Base-by-base conservation (phyloP, 1,140 invertebrate species). In the Trissolcus basalis region DNA sequence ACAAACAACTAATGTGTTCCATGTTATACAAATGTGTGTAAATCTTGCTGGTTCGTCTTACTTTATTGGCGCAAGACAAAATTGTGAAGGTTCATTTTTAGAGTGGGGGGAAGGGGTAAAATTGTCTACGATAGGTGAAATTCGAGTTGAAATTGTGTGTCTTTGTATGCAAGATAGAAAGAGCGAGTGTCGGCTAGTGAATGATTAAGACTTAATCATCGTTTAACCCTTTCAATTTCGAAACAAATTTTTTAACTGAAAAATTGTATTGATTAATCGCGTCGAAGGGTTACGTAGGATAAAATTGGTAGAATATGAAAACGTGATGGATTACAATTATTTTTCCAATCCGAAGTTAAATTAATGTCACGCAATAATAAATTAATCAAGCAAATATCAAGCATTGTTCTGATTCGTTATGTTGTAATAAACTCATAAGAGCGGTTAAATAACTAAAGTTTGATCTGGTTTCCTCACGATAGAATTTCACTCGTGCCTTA, bases 401-500 rank as follows among this genome's bases (percentile, higher is more conserved):
- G 1, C 19, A n/a, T n/a, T n/a, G n/a, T n/a, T n/a, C n/a, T n/a
- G n/a, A n/a, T n/a, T n/a, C n/a, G n/a, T n/a, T n/a, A n/a, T n/a
- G 36, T 11, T 39, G 36, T n/a, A 39, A 9, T 6, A n/a, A 39
- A 9, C 9, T 39, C 9, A 8, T 4, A 39, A 39, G 36, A 9
- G 9, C 2, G 9, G n/a, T 39, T 9, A 4, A 39, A n/a, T 4
- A 39, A 3, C 9, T 65, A 12, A 36, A 61, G 58, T 68, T 61
- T 15, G 49, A 47, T 54, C 4, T 53, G 45, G 54, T 56, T 71
- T 32, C 11, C 51, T 59, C 41, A 65, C 41, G 47, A 19, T 55
- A 54, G 44, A 56, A 59, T 59, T 56, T 76, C 72, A 76, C 72
- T 65, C 49, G 72, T 76, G 72, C 72, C 72, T 76, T 76, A 75